Percentiles rank a stretch among this genome's conserved stretches.
Conservation (phyloP, 2,888 invertebrate genomes). For the Candidula unifasciata region DNA sequence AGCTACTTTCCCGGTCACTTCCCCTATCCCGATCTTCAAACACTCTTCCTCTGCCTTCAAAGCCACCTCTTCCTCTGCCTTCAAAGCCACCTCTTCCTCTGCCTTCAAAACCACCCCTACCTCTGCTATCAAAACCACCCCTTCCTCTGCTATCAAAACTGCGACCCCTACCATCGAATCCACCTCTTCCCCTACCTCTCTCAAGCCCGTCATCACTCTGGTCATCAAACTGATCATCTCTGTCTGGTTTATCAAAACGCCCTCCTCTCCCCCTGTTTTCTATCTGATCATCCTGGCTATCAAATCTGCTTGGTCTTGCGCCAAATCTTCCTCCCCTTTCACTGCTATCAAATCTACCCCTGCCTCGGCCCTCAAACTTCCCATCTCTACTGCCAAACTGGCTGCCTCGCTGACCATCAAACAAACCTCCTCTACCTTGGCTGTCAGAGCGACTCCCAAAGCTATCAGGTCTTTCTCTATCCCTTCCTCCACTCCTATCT, state of each 20-base stretch:
- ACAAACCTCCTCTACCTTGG: not conserved
- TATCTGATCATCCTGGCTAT: constrained; percentile 9
- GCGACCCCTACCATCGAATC: constrained; percentile 2
- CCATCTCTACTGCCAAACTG: constrained; percentile 33
- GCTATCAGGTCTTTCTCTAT: constrained; percentile 21
- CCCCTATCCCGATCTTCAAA: not conserved
- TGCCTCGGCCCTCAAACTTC: constrained; percentile 25
- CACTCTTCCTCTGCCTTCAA: constrained; percentile 13
- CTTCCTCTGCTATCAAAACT: constrained; percentile 33
- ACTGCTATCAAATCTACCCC: constrained; percentile 3
- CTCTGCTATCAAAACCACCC: not conserved
- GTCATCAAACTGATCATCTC: constrained; percentile 20
- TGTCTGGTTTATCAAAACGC: constrained; percentile 18
- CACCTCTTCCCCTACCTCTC: not conserved
- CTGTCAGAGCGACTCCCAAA: not conserved
- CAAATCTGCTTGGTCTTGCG: not conserved
- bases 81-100: constrained; percentile 6
- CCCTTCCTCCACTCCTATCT: constrained; percentile 33
- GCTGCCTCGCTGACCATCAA: not conserved
- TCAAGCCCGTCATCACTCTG: constrained; percentile 27
- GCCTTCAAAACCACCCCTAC: constrained; percentile 10
- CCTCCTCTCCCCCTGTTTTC: constrained; percentile 29
- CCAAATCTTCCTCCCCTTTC: constrained; percentile 29
- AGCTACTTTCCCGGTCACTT: not conserved
- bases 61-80: constrained; percentile 15